Evolutionary conservation across 2,888 invertebrate species (phyloP), one percentile per base, ranked within the genome.

Genomic region (Tigriopus californicus): DNA sequence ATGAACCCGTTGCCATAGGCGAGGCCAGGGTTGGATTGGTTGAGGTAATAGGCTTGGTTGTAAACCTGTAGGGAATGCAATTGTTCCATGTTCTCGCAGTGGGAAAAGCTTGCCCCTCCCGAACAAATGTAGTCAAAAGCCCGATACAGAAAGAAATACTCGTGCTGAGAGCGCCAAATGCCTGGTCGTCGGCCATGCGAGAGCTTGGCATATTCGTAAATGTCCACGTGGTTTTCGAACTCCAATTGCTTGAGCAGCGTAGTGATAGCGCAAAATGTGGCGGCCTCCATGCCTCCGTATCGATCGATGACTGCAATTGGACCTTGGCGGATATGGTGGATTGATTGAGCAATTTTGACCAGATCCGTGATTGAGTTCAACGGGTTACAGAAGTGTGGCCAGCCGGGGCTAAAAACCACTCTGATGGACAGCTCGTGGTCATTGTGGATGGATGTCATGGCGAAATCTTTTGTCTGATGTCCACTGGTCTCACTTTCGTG

Each of bases 321-420:
- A 47, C 20, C 18, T 8, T 33, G 33, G 33, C 33, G 33, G n/a
- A 13, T 5, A 20, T 81, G 78, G 71, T 85, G 82, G 68, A 83
- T 81, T 40, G 85, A 82, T 64, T 88, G 84, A 6, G 90, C 85
- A 63, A 82, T 80, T 67, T 82, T 82, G 24, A 88, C 79, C 66
- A 89, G 76, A 68, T 84, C 83, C 68, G 85, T 86, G 64, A 87
- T 82, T 68, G 83, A 67, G 59, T 67, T 70, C 15, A 74, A 63
- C 1, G 72, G 71, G 10, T 66, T 63, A 60, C 70, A 70, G 18
- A 65, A 63, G 49, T 69, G 68, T 1, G 73, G 73, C 74, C 74
- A 74, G 47, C 66, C 64, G 10, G 69, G 67, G 60, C 65, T 66
- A 40, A 68, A 67, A 47, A 74, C 66, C 56, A 74, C 67, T 13